Percentiles rank a stretch among this genome's conserved stretches.
These are phyloP conservation scores for Orthonevra nobilis DNA, from an alignment of 2,888 invertebrate genomes.

Conservation along the genomic window DNA sequence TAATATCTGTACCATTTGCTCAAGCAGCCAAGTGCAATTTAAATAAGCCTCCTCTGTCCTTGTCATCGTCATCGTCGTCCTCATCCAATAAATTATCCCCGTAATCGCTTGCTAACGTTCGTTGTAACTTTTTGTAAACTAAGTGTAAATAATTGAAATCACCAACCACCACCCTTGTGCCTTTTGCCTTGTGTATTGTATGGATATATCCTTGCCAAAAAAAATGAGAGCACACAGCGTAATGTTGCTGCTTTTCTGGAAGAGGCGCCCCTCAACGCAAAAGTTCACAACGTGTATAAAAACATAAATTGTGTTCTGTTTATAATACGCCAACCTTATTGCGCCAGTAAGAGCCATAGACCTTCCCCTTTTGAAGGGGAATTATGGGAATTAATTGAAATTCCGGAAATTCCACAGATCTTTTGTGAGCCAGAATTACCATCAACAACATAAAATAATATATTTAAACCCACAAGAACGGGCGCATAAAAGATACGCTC, in stretches of 20 bases:
- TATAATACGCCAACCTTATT: conserved; percentile 66
- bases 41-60: conserved; percentile 54
- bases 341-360: conserved; percentile 61
- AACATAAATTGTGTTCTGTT: conserved; percentile 69
- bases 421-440: conserved; percentile 79
- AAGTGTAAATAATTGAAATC: conserved; percentile 70
- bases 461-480: conserved; percentile 66
- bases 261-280: conserved; percentile 37
- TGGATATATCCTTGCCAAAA: conserved; percentile 61
- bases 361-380: conserved; percentile 73
- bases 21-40: conserved; percentile 54
- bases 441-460: conserved; percentile 73
- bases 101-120: conserved; percentile 53
- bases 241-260: not conserved
- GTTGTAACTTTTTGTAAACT: conserved; percentile 57
- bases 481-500: conserved; percentile 53
- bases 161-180: conserved; percentile 36
- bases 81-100: conserved; percentile 61
- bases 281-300: conserved; percentile 62
- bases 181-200: not conserved
- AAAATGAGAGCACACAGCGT: conserved; percentile 43
- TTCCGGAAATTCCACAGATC: conserved; percentile 79
- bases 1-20: conserved; percentile 40
- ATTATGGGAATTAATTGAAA: conserved; percentile 80
- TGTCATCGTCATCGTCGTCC: conserved; percentile 7